Conservation (phyloP, 2,888 invertebrate genomes). For the Neocrepidodera transversa region DNA sequence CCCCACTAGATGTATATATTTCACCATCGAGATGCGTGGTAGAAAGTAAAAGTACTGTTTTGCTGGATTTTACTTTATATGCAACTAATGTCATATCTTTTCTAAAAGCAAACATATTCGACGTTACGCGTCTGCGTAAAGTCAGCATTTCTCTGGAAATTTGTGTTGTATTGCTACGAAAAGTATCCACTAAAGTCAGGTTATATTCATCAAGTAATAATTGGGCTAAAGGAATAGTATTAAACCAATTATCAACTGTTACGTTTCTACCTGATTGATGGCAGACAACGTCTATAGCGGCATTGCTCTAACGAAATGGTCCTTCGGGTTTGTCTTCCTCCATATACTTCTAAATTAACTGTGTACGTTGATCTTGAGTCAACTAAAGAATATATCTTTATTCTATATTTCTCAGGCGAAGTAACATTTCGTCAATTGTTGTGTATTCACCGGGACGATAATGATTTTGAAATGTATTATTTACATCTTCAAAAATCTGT, state of each 20-base stretch:
- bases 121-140: not conserved
- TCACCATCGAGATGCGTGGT: slow-evolving; percentile 24
- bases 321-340: slow-evolving; percentile 25
- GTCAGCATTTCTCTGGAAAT: slow-evolving; percentile 15
- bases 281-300: slow-evolving; percentile 35
- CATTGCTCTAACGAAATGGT: slow-evolving; percentile 23
- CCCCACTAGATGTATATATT: slow-evolving; percentile 13
- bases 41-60: slow-evolving; percentile 38
- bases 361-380: slow-evolving; percentile 26
- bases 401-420: slow-evolving; percentile 22
- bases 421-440: slow-evolving; percentile 29
- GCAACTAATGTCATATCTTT: slow-evolving; percentile 36
- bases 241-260: slow-evolving; percentile 36
- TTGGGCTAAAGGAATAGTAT: not conserved
- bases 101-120: slow-evolving; percentile 36
- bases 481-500: slow-evolving; percentile 18
- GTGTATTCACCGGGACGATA: slow-evolving; percentile 1
- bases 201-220: slow-evolving; percentile 14
- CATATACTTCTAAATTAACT: slow-evolving; percentile 25
- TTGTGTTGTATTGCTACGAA: slow-evolving; percentile 39
- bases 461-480: slow-evolving; percentile 5
- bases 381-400: slow-evolving; percentile 24
- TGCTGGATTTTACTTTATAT: slow-evolving; percentile 23
- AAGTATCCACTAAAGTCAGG: slow-evolving; percentile 39
- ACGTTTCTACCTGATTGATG: slow-evolving; percentile 35